phyloP scores from a whole-genome alignment of 2,797 vertebrate genomes.

The Gallinago stenura region DNA sequence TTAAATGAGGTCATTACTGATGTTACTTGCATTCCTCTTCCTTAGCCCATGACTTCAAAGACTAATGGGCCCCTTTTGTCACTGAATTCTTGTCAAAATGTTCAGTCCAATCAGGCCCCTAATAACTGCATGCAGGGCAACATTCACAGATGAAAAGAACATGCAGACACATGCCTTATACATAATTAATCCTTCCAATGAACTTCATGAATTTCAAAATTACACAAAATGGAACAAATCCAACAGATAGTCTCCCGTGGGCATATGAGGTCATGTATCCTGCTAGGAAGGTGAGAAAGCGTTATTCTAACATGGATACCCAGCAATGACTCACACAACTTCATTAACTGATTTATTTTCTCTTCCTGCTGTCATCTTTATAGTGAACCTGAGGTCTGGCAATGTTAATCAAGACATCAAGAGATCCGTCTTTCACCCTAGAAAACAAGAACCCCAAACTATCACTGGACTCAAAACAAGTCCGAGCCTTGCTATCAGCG shows the following conservation, averaged over 20 bases:
- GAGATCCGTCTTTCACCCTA: background rate
- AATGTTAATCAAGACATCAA: background rate
- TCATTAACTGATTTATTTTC: slow-evolving; percentile 30
- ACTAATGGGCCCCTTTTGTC: slow-evolving; percentile 63
- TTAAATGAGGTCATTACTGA: slow-evolving; percentile 72
- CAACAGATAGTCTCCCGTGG: slow-evolving; percentile 43
- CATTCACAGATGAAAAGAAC: slow-evolving; percentile 68
- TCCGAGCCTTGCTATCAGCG: background rate
- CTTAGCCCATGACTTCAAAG: slow-evolving; percentile 66
- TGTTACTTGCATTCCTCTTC: slow-evolving; percentile 62
- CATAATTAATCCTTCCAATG: slow-evolving; percentile 70
- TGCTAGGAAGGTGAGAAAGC: slow-evolving; percentile 9
- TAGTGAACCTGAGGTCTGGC: background rate
- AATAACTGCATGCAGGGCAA: slow-evolving; percentile 55
- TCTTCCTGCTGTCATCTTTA: background rate
- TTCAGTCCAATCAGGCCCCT: slow-evolving; percentile 62
- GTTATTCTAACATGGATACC: background rate
- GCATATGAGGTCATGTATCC: slow-evolving; percentile 42
- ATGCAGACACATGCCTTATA: slow-evolving; percentile 62
- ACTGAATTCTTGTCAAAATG: slow-evolving; percentile 68
- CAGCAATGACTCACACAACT: slow-evolving; percentile 22
- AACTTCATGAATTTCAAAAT: slow-evolving; percentile 69
- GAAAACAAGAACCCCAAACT: background rate
- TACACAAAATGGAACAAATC: slow-evolving; percentile 66
- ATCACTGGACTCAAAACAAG: background rate